These are phyloP conservation scores for Scartelaos histophorus DNA, from an alignment of 2,113 vertebrate genomes.

Conservation along the genomic window DNA sequence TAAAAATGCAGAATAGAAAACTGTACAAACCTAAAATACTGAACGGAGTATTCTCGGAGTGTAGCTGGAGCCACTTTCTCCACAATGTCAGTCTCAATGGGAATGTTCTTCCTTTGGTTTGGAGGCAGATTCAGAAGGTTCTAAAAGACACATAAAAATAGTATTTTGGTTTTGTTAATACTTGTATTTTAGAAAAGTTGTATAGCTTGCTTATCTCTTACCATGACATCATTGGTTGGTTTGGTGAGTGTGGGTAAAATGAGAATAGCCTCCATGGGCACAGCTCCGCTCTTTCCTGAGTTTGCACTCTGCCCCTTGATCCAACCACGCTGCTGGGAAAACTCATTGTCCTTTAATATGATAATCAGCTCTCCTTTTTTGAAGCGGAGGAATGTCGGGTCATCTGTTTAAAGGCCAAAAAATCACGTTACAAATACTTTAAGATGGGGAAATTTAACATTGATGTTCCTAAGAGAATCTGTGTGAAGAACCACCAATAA, in stretches of 20 bases:
- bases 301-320: conserved; percentile 80
- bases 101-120: conserved; percentile 82
- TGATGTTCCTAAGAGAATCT: no score
- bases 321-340: conserved; percentile 81
- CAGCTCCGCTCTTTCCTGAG: conserved; percentile 80
- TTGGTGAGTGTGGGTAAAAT: conserved; percentile 85
- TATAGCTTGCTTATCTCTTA: conserved; percentile 52
- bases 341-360: conserved; percentile 80
- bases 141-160: conserved; percentile 68
- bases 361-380: conserved; percentile 90
- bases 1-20: no score
- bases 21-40: conserved; percentile 86
- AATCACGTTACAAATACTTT: background rate
- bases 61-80: conserved; percentile 78
- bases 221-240: conserved; percentile 87
- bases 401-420: conserved; percentile 70
- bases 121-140: conserved; percentile 88
- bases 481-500: no score
- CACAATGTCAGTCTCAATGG: conserved; percentile 59
- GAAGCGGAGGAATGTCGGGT: conserved; percentile 83
- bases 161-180: background rate
- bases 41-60: conserved; percentile 87
- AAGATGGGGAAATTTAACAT: no score
- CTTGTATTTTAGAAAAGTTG: background rate
- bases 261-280: conserved; percentile 80